Base-by-base conservation (phyloP, 2,888 invertebrate species). In the Drosophila niveifrons region DNA sequence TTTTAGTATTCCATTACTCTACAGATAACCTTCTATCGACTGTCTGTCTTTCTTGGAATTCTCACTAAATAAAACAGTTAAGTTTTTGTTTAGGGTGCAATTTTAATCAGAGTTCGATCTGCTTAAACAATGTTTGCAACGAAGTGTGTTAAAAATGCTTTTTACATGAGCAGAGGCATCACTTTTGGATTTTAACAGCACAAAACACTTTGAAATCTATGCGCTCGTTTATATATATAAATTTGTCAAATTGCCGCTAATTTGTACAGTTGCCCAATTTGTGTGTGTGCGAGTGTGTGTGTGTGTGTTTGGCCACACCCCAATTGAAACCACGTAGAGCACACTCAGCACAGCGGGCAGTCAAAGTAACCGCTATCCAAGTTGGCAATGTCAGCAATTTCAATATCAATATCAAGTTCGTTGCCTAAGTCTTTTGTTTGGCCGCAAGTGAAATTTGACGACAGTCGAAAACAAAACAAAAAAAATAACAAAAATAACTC, bases 391-490 rank as follows among this genome's bases (percentile, higher is more conserved):
- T 67, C 55, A 65, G 65, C 58, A 67, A 71, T 66, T 70, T 70
- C 65, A 75, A 81, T 79, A 75, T 78, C 80, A 84, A 82, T 80
- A 83, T 81, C 78, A 88, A 84, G 84, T 84, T 84, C 87, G 89
- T 84, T 84, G 84, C 89, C 74, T 83, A 88, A 84, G 87, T 84
- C 89, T 88, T 81, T 88, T 83, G 89, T 79, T 83, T 75, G 62
- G 53, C 34, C 47, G 61, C 74, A 69, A 81, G 67, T 66, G 67
- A 73, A 71, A 80, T 73, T 69, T 57, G 8, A 23, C 61, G 59
- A 72, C 72, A 66, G 59, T 62, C 43, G 44, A 51, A 57, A 41
- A 51, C 15, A 31, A 29, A 17, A 29, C 41, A 8, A n/a, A 39
- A 11, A 29, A 47, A 39, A n/a, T 39, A 7, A 1, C 48, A 29